Evolutionary conservation across 2,797 vertebrate species (phyloP), one percentile per base, ranked within the genome.

Genomic region (Percopsis omiscomaycus): DNA sequence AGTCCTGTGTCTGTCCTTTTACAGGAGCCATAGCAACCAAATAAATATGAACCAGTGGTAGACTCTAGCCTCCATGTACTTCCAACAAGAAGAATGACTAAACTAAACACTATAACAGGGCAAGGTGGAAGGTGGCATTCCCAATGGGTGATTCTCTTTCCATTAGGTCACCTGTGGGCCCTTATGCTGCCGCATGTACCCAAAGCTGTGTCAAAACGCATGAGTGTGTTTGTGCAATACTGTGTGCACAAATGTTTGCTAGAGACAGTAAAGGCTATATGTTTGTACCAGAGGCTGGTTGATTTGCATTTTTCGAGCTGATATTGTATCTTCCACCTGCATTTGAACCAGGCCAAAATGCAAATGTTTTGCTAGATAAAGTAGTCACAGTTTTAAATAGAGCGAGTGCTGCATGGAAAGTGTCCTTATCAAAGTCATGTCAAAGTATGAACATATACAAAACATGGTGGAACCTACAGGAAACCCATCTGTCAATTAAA

Each of bases 131-230:
- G 74, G 61, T 66, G 64, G 77, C 71, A 54, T 72, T 88, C 79
- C 74, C 82, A 61, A 1, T 3, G 68, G 80, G 28, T 53, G 77
- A 63, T 74, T 82, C 57, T 70, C 61, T 89, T 86, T 86, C 82
- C 83, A 80, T 65, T 71, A 62, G 60, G 61, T 81, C 79, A 75
- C 76, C 71, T 71, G 37, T 65, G 77, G 64, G 69, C 29, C 74
- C 68, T 11, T 27, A 46, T 1, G 54, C 16, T n/a, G 48, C 56
- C 14, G 55, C 45, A 1, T 28, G 61, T 77, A 75, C 68, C 73
- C 71, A 68, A 28, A 48, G 16, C 61, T 46, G 32, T 16, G 4
- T 62, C 59, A 42, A 30, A 28, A 15, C 49, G 37, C 55, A 50
- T 22, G 27, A 52, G 5, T 62, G 54, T 57, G 63, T 61, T 14